Conservation (phyloP, 1,140 invertebrate species). For the Nymphalis io region DNA sequence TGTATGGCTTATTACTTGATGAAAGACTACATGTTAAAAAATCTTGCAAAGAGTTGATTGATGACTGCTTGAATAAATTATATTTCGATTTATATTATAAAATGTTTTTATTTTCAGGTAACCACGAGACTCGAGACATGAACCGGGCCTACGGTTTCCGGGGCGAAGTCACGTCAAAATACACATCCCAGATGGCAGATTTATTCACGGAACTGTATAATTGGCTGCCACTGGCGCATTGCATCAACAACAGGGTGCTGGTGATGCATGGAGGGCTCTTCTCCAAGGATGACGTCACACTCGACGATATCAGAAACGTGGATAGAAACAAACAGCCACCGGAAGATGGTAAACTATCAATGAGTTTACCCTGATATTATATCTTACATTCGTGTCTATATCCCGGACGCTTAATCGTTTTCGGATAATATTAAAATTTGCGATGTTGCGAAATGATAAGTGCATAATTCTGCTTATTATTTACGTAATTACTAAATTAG, state of each 20-base stretch:
- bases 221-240: slow-evolving; percentile 97
- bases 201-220: slow-evolving; percentile 99
- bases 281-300: slow-evolving; percentile 92
- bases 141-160: slow-evolving; percentile 99
- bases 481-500: too few relatives aligned
- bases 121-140: slow-evolving; percentile 99
- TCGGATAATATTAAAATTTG: too few relatives aligned
- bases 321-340: slow-evolving; percentile 98
- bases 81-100: not conserved
- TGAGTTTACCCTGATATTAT: too few relatives aligned
- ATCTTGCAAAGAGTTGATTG: too few relatives aligned
- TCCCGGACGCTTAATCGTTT: too few relatives aligned
- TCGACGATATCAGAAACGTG: slow-evolving; percentile 94
- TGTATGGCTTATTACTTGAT: too few relatives aligned
- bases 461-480: too few relatives aligned
- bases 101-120: slow-evolving; percentile 84
- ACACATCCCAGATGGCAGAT: slow-evolving; percentile 95
- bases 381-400: too few relatives aligned
- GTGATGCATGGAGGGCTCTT: slow-evolving; percentile 98
- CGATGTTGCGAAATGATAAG: too few relatives aligned
- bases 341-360: slow-evolving; percentile 94
- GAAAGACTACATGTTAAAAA: too few relatives aligned
- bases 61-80: too few relatives aligned
- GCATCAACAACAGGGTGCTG: slow-evolving; percentile 94
- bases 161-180: slow-evolving; percentile 98